Percentiles rank a stretch among this genome's conserved stretches.
phyloP scores from a whole-genome alignment of 2,888 invertebrate species.

The Temnothorax rugatulus region DNA sequence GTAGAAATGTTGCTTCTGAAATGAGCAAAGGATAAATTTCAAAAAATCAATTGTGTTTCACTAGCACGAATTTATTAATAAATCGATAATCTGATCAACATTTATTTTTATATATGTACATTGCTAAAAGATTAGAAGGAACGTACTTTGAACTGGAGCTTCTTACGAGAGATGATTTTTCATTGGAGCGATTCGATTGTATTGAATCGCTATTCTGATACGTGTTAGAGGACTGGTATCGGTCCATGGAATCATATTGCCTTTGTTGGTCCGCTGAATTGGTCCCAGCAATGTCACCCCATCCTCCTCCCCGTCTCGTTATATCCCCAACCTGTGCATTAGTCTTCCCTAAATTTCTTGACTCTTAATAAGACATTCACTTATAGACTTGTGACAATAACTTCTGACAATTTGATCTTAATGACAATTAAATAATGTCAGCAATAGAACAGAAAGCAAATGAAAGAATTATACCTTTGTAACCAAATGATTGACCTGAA shows the following conservation, averaged over 20 bases:
- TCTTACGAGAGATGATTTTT: slow-evolving; percentile 82
- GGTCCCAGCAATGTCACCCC: slow-evolving; percentile 89
- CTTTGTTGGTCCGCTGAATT: slow-evolving; percentile 86
- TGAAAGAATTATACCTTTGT: slow-evolving; percentile 87
- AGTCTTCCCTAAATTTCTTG: neutral
- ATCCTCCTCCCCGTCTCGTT: slow-evolving; percentile 89
- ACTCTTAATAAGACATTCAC: neutral
- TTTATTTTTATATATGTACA: neutral
- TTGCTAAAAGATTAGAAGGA: neutral
- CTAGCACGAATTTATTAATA: neutral
- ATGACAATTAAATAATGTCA: neutral
- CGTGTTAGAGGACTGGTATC: slow-evolving; percentile 81
- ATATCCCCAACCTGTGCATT: slow-evolving; percentile 89
- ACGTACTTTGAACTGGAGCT: slow-evolving; percentile 80
- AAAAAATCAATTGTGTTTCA: neutral
- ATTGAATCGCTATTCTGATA: slow-evolving; percentile 79
- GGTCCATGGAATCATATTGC: slow-evolving; percentile 79
- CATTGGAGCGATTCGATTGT: slow-evolving; percentile 77
- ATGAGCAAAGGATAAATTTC: slow-evolving; percentile 23
- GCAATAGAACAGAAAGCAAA: slow-evolving; percentile 9
- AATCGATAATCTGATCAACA: neutral
- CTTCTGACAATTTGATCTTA: neutral
- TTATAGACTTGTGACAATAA: neutral
- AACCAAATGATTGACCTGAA: slow-evolving; percentile 89
- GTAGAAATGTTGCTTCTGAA: slow-evolving; percentile 62